phyloP scores from a whole-genome alignment of 2,888 invertebrate species.

The Tigriopus californicus region DNA sequence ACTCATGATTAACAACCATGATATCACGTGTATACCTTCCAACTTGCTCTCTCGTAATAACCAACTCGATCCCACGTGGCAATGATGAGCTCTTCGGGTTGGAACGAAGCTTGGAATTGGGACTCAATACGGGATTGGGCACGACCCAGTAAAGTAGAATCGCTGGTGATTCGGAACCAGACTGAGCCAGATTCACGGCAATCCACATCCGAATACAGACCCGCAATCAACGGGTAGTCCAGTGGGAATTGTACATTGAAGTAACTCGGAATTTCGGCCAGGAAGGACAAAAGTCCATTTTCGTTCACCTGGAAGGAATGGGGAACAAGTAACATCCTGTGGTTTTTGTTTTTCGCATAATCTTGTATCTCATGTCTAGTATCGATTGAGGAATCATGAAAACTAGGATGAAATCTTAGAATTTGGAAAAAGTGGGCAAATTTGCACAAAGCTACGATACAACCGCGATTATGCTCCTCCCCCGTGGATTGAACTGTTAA shows the following conservation, averaged over 20 bases:
- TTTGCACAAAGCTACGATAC: too few species aligned
- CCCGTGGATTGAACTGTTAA: too few species aligned
- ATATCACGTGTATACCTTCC: slow-evolving; percentile 37
- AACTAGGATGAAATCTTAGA: too few species aligned
- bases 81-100: slow-evolving; percentile 57
- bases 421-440: too few species aligned
- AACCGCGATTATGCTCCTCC: too few species aligned
- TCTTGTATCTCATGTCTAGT: too few species aligned
- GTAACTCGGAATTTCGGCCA: slow-evolving; percentile 66
- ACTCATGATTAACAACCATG: background rate
- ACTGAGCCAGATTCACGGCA: slow-evolving; percentile 50
- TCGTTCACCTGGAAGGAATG: slow-evolving; percentile 53
- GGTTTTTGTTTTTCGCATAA: too few species aligned
- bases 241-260: slow-evolving; percentile 72
- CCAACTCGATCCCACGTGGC: slow-evolving; percentile 81
- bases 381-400: too few species aligned
- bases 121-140: background rate
- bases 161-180: slow-evolving; percentile 38
- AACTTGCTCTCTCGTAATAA: slow-evolving; percentile 42
- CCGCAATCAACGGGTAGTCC: slow-evolving; percentile 71
- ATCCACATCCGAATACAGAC: slow-evolving; percentile 78
- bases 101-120: slow-evolving; percentile 36
- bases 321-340: too few species aligned
- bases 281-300: slow-evolving; percentile 72
- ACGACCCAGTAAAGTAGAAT: background rate